phyloP scores from a whole-genome alignment of 2,888 invertebrate genomes.

The Nemapogon koenigi region DNA sequence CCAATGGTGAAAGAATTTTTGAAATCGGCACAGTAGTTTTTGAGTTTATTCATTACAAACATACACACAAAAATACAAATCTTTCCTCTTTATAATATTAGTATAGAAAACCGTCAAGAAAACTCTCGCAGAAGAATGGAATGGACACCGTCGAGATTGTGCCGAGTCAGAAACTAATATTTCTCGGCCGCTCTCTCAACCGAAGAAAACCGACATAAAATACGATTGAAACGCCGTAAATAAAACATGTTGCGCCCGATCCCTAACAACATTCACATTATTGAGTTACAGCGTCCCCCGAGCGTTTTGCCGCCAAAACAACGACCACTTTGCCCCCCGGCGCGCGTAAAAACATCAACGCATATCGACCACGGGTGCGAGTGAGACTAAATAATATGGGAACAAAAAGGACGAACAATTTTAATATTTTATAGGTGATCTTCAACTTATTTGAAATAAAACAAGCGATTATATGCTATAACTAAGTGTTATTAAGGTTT shows the following conservation, averaged over 20 bases:
- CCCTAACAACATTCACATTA: constrained; percentile 53
- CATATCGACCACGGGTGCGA: constrained; percentile 34
- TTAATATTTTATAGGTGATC: constrained; percentile 62
- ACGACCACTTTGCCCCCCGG: constrained; percentile 63
- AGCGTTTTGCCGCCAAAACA: constrained; percentile 66
- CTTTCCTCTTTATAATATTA: too few relatives aligned
- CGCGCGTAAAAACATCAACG: constrained; percentile 60
- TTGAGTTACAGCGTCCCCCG: constrained; percentile 60
- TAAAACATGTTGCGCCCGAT: constrained; percentile 55
- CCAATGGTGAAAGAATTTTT: too few relatives aligned
- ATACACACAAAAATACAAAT: too few relatives aligned
- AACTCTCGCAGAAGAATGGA: too few relatives aligned
- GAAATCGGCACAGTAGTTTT: too few relatives aligned
- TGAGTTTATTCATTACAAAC: too few relatives aligned
- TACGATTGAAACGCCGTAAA: constrained; percentile 59
- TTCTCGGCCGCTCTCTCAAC: constrained; percentile 12
- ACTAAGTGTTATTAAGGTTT: constrained; percentile 23
- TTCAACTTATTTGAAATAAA: constrained; percentile 39
- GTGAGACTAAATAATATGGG: constrained; percentile 33
- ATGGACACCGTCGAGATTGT: too few relatives aligned
- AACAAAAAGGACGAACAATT: constrained; percentile 51
- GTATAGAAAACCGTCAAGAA: too few relatives aligned
- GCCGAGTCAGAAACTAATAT: too few relatives aligned
- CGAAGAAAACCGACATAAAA: constrained; percentile 46
- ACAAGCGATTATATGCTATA: constrained; percentile 21